These are phyloP conservation scores for Tachyglossus aculeatus DNA, from an alignment of 2,797 vertebrate genomes.

Conservation along the genomic window DNA sequence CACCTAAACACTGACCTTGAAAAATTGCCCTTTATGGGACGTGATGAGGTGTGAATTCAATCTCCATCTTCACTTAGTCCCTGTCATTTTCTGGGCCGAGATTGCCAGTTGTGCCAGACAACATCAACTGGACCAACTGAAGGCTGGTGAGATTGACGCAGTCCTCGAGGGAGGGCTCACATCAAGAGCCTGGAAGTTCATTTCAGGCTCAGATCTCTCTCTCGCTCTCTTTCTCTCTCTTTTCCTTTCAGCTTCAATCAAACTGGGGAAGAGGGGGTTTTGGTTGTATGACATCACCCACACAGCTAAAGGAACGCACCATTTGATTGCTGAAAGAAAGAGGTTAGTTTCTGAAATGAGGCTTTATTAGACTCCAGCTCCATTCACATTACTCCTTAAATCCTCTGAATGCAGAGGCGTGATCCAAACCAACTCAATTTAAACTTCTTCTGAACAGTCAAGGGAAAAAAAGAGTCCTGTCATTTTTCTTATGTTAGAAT, in stretches of 20 bases:
- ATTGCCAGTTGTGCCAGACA: constrained; percentile 52
- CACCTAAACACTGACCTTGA: constrained; percentile 67
- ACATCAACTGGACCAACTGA: constrained; percentile 18
- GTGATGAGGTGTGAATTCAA: constrained; percentile 68
- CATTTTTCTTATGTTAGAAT: constrained; percentile 67
- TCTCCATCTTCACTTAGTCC: constrained; percentile 60
- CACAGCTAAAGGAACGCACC: background rate
- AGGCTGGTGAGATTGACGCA: constrained; percentile 29
- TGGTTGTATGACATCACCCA: background rate
- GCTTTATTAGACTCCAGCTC: background rate
- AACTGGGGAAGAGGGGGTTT: constrained; percentile 4
- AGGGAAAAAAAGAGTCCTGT: background rate
- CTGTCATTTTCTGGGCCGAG: constrained; percentile 53
- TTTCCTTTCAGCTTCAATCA: background rate
- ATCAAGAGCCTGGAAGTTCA: constrained; percentile 41
- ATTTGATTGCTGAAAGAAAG: background rate
- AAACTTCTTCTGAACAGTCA: background rate
- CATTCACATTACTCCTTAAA: background rate
- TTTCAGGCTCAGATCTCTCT: constrained; percentile 7
- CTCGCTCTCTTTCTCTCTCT: background rate
- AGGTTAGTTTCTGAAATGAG: background rate
- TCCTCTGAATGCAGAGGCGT: background rate
- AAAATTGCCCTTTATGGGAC: constrained; percentile 59
- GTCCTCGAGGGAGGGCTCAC: constrained; percentile 39
- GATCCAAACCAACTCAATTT: background rate